phyloP scores from a whole-genome alignment of 1,140 invertebrate species.

The Gryon sp. region DNA sequence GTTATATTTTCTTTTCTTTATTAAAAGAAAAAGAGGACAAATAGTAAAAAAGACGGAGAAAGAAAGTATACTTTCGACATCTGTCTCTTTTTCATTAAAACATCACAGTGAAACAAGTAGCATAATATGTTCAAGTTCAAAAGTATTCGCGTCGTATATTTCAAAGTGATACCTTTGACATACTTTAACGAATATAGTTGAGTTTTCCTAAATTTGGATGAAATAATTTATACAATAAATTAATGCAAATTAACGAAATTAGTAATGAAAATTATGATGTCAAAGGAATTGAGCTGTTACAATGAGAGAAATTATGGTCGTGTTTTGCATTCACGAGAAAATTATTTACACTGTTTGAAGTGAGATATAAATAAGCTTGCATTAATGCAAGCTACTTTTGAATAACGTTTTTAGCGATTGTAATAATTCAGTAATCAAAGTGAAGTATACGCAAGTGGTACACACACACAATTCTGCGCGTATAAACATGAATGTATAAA shows the following conservation, averaged over 20 bases:
- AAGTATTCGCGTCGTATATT: neutral
- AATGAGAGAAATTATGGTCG: no score
- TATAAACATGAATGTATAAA: constrained; percentile 2
- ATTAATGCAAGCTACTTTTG: neutral
- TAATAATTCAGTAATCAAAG: constrained; percentile 16
- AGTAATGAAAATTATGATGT: no score
- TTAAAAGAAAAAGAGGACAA: no score
- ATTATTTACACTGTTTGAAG: no score
- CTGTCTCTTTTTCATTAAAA: constrained; percentile 18
- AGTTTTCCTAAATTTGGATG: no score
- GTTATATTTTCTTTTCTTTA: constrained; percentile 2
- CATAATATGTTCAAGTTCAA: constrained; percentile 5
- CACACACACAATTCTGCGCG: neutral
- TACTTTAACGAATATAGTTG: no score
- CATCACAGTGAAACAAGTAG: constrained; percentile 11
- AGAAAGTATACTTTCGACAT: constrained; percentile 1
- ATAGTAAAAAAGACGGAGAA: no score
- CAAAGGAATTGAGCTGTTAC: no score
- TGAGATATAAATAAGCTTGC: no score
- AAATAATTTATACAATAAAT: no score
- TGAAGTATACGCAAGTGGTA: neutral
- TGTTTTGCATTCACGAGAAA: no score
- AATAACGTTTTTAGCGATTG: constrained; percentile 7
- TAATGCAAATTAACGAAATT: no score
- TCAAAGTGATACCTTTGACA: neutral